Base-by-base conservation (phyloP, 2,888 invertebrate genomes). In the Pachymerium ferrugineum region DNA sequence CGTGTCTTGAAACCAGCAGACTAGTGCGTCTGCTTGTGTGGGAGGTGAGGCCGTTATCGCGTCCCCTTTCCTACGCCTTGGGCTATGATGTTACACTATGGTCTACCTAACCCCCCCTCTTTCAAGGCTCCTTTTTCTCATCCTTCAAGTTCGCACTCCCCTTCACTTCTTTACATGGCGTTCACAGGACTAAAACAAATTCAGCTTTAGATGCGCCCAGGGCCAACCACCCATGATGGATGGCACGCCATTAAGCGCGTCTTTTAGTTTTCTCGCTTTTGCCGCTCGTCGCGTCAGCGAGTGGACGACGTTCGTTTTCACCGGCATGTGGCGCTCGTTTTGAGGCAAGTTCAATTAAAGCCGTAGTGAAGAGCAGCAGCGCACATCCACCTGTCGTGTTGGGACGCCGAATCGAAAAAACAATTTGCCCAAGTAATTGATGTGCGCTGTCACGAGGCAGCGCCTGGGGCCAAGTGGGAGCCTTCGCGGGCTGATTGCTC, bases 31-130 rank as follows among this genome's bases (percentile, higher is more conserved):
- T 62, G 62, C 62, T 62, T 62, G 62, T 28, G 62, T 62, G 62
- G 62, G 62, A 62, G 62, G 62, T 62, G 62, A 62, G 62, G 62
- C 62, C 62, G 62, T 62, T 62, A 62, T 62, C 62, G 62, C 62
- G 62, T 62, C 62, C 38, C 62, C 62, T 62, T 62, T 28, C 62
- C 25, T 25, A 28, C 28, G 62, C 62, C 62, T 25, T 28, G 62
- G 62, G 62, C 62, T 62, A 62, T 62, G 62, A 62, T 62, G 62
- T 62, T 62, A 62, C 62, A 25, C 22, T 22, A 14, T 25, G 19
- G 6, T 54, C 22, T 4, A 3, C 62, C 12, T 4, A 25, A 14
- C 62, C 28, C 25, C 16, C 62, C 28, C 25, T 22, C 62, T 3
- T 28, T 28, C n/a, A n/a, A n/a, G 25, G 25, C 62, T 62, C 62